These are phyloP conservation scores for Megastigmus dorsalis DNA, from an alignment of 2,888 invertebrate genomes.

Conservation along the genomic window DNA sequence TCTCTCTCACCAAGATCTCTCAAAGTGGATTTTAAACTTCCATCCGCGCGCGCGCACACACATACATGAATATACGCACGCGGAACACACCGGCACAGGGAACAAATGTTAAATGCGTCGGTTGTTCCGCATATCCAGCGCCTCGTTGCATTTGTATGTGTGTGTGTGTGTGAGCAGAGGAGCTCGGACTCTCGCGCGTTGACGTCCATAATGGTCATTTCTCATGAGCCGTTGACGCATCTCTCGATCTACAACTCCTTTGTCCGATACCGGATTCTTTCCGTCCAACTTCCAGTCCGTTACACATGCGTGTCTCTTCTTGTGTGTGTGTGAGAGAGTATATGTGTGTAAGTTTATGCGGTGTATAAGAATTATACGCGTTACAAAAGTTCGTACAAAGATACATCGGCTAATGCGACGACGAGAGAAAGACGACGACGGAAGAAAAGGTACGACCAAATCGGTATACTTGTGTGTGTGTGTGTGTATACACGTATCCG, in stretches of 20 bases:
- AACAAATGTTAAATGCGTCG: constrained; percentile 31
- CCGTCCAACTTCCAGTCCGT: background rate
- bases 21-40: constrained; percentile 46
- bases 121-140: background rate
- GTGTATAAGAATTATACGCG: too few species aligned
- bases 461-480: background rate
- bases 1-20: constrained; percentile 8
- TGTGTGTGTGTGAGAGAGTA: background rate
- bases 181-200: constrained; percentile 3
- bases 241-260: constrained; percentile 54
- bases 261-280: constrained; percentile 46
- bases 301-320: background rate
- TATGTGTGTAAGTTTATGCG: background rate
- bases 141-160: background rate
- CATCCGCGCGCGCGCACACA: too few species aligned
- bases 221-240: constrained; percentile 50
- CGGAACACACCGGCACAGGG: too few species aligned
- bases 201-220: constrained; percentile 51
- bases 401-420: constrained; percentile 36
- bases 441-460: constrained; percentile 7
- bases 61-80: constrained; percentile 1
- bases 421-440: background rate
- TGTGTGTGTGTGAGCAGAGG: background rate
- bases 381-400: constrained; percentile 38
- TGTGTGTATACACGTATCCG: constrained; percentile 9